phyloP scores from a whole-genome alignment of 1,140 invertebrate genomes.

The Macrostomum lignano region DNA sequence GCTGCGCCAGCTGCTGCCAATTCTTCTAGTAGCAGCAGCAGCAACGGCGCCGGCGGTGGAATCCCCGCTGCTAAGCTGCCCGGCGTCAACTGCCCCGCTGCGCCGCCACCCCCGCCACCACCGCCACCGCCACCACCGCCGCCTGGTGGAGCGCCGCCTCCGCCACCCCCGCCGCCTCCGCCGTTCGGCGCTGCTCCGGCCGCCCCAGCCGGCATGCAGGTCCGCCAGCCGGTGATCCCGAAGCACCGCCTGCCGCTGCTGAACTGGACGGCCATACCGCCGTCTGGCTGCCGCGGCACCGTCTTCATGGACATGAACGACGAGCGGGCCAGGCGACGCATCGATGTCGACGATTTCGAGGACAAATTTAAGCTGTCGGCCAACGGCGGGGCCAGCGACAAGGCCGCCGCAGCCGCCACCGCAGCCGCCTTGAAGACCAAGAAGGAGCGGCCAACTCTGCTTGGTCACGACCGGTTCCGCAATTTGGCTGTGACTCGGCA shows the following conservation, averaged over 20 bases:
- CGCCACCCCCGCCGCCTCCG: conserved; percentile 13
- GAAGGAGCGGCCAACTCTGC: too few species aligned
- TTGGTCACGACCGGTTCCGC: too few species aligned
- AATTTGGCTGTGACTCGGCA: too few species aligned
- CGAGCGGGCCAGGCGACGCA: conserved; percentile 50
- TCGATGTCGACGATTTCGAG: conserved; percentile 76
- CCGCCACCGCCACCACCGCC: conserved; percentile 11
- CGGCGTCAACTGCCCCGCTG: too few species aligned
- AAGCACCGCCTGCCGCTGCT: conserved; percentile 87
- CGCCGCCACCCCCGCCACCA: conserved; percentile 19
- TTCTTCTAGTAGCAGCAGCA: too few species aligned
- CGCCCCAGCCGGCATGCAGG: conserved; percentile 40
- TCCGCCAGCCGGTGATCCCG: conserved; percentile 1
- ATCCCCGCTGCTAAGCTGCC: too few species aligned
- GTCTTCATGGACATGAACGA: conserved; percentile 94
- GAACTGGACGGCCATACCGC: conserved; percentile 89
- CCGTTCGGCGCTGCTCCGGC: conserved; percentile 8
- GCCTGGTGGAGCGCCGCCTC: conserved; percentile 13
- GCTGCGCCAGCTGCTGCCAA: too few species aligned
- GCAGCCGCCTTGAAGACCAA: conserved; percentile 10
- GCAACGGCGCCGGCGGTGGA: too few species aligned
- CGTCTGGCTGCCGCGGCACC: conserved; percentile 86
- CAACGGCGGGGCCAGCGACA: too few species aligned
- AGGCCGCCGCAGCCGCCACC: too few species aligned
- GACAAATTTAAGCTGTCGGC: conserved; percentile 61